These are phyloP conservation scores for Lerema accius DNA, from an alignment of 1,140 invertebrate genomes.

Conservation along the genomic window DNA sequence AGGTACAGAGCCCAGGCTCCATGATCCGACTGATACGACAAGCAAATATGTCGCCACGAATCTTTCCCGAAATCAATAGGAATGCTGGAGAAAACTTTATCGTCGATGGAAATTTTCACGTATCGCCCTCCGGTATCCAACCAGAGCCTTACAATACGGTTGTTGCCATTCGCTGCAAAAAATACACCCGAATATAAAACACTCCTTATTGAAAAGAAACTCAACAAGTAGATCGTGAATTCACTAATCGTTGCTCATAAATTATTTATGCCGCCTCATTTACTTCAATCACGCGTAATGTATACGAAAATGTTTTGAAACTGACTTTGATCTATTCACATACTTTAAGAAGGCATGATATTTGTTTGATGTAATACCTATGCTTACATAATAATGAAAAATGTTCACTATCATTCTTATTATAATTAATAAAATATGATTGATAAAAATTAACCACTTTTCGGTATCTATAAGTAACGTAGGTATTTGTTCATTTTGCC, in stretches of 20 bases:
- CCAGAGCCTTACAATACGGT: conserved; percentile 85
- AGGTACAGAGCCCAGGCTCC: conserved; percentile 85
- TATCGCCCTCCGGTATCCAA: conserved; percentile 82
- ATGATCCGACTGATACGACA: conserved; percentile 84
- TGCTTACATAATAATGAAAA: too few species aligned
- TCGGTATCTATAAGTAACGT: too few species aligned
- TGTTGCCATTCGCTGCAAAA: conserved; percentile 83
- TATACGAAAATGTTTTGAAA: conserved; percentile 37
- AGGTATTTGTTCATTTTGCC: too few species aligned
- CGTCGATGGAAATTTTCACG: conserved; percentile 84
- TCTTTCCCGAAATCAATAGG: conserved; percentile 78
- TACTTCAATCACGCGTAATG: conserved; percentile 37
- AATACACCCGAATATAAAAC: conserved; percentile 12
- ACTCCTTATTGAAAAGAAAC: conserved; percentile 33
- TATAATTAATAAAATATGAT: too few species aligned
- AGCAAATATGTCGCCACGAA: conserved; percentile 86
- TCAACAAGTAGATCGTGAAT: conserved; percentile 48
- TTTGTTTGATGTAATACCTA: neutral
- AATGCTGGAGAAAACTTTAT: conserved; percentile 74
- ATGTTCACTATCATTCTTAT: too few species aligned
- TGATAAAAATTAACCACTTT: too few species aligned
- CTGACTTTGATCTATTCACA: conserved; percentile 8
- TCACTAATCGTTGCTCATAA: conserved; percentile 45
- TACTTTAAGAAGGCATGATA: neutral
- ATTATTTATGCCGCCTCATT: conserved; percentile 47